phyloP scores from a whole-genome alignment of 2,888 invertebrate species.

The Seira ritae region DNA sequence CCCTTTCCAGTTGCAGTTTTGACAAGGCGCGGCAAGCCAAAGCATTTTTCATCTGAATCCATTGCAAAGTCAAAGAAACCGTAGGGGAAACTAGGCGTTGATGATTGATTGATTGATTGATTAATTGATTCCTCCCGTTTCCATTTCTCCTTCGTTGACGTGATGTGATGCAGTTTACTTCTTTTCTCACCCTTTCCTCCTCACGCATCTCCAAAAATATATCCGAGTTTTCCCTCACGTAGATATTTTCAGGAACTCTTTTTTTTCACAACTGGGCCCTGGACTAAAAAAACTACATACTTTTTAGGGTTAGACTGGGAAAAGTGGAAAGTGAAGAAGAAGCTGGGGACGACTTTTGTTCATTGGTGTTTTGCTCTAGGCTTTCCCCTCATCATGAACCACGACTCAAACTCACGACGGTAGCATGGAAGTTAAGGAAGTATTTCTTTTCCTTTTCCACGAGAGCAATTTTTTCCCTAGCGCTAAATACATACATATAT shows the following conservation, averaged over 20 bases:
- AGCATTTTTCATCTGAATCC: too few species aligned
- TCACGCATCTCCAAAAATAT: not conserved
- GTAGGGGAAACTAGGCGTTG: slow-evolving; percentile 44
- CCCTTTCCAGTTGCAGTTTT: too few species aligned
- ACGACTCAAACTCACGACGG: not conserved
- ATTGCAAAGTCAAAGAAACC: too few species aligned
- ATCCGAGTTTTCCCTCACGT: too few species aligned
- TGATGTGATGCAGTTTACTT: slow-evolving; percentile 41
- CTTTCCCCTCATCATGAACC: slow-evolving; percentile 22
- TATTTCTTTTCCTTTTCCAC: not conserved
- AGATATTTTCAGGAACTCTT: too few species aligned
- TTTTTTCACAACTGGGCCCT: too few species aligned
- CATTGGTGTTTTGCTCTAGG: slow-evolving; percentile 42
- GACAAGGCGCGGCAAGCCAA: too few species aligned
- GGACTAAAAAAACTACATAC: too few species aligned
- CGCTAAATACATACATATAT: not conserved
- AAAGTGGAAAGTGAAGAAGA: slow-evolving; percentile 35
- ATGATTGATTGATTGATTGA: slow-evolving; percentile 60
- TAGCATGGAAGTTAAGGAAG: too few species aligned
- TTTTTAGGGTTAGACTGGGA: too few species aligned
- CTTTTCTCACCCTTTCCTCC: not conserved
- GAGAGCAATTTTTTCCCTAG: not conserved
- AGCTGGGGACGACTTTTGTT: slow-evolving; percentile 38
- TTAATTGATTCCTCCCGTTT: slow-evolving; percentile 62
- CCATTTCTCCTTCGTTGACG: slow-evolving; percentile 51